Evolutionary conservation across 2,888 invertebrate genomes (phyloP), one percentile per base, ranked within the genome.

Genomic region (Ecliptopera silaceata): DNA sequence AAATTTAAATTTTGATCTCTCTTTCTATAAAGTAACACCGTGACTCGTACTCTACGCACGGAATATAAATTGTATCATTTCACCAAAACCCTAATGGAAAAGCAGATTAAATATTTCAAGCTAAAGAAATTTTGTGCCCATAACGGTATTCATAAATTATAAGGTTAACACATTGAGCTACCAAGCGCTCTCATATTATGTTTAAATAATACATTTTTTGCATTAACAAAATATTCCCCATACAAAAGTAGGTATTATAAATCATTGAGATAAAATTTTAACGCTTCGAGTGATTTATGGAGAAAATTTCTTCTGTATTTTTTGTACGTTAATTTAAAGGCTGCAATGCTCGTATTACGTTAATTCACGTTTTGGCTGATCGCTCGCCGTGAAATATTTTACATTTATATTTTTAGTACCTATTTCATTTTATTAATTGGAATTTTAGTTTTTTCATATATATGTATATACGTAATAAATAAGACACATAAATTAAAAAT

Each of bases 41-140:
- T 68, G 81, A 78, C 74, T 76, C 76, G 71, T 71, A 71, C 69
- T 70, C 75, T 74, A 74, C 80, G 80, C 70, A 70, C 75, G 79
- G 89, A 88, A 89, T 89, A 88, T 84, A 90, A 88, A 89, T 87
- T 81, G 86, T 86, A 86, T 86, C 86, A 85, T 88, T 87, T 82
- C 74, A 77, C 74, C 74, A 79, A 85, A 88, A 84, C 85, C 85
- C 82, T 89, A 89, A 90, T 90, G 89, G 89, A 89, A 89, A 88
- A 86, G 82, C 77, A 82, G 86, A 88, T 89, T 89, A 87, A 88
- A 89, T 90, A 88, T 88, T 89, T 86, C 88, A 88, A 69, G 76
- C 79, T 80, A 80, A 87, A 88, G 88, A 84, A 87, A 88, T 88
- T 88, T 87, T 85, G 83, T 83, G 80, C 75, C 83, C 82, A 86